A percentile compares a stretch with the other conserved stretches of the same genome.
Conservation (phyloP, 2,888 invertebrate genomes). For the Tenthredo livida region DNA sequence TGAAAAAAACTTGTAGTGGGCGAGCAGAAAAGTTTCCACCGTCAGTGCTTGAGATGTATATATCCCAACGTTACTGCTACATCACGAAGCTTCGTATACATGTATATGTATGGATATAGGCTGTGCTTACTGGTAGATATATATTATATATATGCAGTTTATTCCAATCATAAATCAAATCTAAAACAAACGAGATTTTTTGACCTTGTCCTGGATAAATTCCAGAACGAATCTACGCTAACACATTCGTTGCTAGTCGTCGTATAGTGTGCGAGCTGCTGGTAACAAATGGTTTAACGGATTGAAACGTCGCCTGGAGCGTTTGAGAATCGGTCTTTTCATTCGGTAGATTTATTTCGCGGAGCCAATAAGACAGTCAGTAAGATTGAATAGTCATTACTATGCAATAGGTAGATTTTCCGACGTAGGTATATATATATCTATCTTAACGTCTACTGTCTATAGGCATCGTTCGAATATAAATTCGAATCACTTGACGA, state of each 20-base stretch:
- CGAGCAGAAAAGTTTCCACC: background rate
- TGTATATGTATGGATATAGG: background rate
- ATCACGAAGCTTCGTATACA: background rate
- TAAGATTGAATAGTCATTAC: slow-evolving; percentile 33
- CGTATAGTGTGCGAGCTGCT: background rate
- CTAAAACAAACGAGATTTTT: slow-evolving; percentile 1
- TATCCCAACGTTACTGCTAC: background rate
- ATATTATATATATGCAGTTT: background rate
- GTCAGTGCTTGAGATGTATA: background rate
- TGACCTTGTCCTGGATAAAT: slow-evolving; percentile 9
- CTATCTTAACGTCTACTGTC: background rate
- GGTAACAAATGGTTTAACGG: slow-evolving; percentile 47
- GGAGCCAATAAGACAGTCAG: slow-evolving; percentile 17
- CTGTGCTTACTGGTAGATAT: too few species aligned
- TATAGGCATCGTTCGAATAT: background rate
- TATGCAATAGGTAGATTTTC: slow-evolving; percentile 22
- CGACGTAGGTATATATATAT: background rate
- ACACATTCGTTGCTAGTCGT: background rate
- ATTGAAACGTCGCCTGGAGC: slow-evolving; percentile 49
- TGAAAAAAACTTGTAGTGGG: background rate
- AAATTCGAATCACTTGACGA: background rate
- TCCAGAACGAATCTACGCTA: background rate
- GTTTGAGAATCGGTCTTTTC: background rate
- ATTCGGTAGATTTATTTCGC: slow-evolving; percentile 20
- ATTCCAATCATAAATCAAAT: slow-evolving; percentile 35